phyloP scores from a whole-genome alignment of 2,113 vertebrate genomes.

The Perca fluviatilis region DNA sequence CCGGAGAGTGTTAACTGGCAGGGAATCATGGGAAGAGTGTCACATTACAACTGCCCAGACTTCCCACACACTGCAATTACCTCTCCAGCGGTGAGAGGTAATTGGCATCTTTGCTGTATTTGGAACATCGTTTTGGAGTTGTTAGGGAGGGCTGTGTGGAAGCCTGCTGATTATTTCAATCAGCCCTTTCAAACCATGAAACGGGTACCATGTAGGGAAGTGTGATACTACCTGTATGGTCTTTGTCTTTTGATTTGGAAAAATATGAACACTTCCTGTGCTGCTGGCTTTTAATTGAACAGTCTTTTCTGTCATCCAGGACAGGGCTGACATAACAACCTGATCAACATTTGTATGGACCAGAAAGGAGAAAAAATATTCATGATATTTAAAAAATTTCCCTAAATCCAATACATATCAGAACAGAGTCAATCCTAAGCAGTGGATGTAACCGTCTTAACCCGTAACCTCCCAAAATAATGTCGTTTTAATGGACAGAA shows the following conservation, averaged over 20 bases:
- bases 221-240: background rate
- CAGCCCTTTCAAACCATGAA: conserved; percentile 9
- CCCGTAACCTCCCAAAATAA: too few species aligned
- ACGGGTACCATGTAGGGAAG: background rate
- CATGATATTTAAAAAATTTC: background rate
- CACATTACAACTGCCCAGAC: conserved; percentile 6
- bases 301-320: background rate
- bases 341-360: background rate
- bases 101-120: conserved; percentile 29
- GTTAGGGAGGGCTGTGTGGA: conserved; percentile 8
- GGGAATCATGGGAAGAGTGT: background rate
- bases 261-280: background rate
- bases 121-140: conserved; percentile 25
- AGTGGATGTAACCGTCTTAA: background rate
- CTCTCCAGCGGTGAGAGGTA: conserved; percentile 34
- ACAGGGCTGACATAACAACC: background rate
- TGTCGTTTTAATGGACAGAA: background rate
- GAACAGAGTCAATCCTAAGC: background rate
- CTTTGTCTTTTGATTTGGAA: background rate
- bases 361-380: background rate
- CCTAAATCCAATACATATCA: background rate
- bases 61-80: conserved; percentile 22
- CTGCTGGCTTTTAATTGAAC: background rate
- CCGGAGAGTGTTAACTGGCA: conserved; percentile 12
- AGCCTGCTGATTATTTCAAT: conserved; percentile 33